These are phyloP conservation scores for Amazona vittata DNA, from an alignment of 2,113 vertebrate species.

Conservation along the genomic window DNA sequence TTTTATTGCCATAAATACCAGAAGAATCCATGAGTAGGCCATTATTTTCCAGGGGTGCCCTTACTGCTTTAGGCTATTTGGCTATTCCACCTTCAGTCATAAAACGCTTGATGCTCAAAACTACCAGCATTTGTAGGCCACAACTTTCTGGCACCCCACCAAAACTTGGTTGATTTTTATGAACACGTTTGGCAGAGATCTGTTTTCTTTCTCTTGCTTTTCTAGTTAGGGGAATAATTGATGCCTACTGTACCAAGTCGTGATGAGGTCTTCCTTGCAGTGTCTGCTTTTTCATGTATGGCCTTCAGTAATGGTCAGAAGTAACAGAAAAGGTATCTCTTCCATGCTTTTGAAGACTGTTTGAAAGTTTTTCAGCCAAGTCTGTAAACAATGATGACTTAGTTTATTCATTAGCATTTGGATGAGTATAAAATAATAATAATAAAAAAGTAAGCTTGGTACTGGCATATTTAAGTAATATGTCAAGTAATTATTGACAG, in stretches of 20 bases:
- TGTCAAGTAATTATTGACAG: neutral
- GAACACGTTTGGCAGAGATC: neutral
- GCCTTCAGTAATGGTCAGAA: slow-evolving; percentile 14
- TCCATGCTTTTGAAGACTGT: neutral
- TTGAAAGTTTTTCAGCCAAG: neutral
- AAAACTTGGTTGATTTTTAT: slow-evolving; percentile 41
- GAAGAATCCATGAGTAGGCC: slow-evolving; percentile 66
- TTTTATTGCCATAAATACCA: slow-evolving; percentile 75
- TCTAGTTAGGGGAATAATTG: slow-evolving; percentile 51
- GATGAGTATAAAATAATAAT: neutral
- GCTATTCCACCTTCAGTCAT: slow-evolving; percentile 66
- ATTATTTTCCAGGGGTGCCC: slow-evolving; percentile 63
- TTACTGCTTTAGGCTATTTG: slow-evolving; percentile 70
- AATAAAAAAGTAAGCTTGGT: neutral
- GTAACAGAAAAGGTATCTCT: neutral
- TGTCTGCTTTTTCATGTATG: slow-evolving; percentile 22
- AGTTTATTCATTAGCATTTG: neutral
- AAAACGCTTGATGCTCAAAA: slow-evolving; percentile 63
- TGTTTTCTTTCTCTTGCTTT: slow-evolving; percentile 8
- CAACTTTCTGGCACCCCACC: slow-evolving; percentile 30
- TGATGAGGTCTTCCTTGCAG: slow-evolving; percentile 43
- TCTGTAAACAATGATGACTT: neutral
- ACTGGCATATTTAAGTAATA: neutral
- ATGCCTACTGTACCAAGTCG: slow-evolving; percentile 24
- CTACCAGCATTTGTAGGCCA: slow-evolving; percentile 43